phyloP scores from a whole-genome alignment of 1,140 invertebrate genomes.

The Brachionus calyciflorus region DNA sequence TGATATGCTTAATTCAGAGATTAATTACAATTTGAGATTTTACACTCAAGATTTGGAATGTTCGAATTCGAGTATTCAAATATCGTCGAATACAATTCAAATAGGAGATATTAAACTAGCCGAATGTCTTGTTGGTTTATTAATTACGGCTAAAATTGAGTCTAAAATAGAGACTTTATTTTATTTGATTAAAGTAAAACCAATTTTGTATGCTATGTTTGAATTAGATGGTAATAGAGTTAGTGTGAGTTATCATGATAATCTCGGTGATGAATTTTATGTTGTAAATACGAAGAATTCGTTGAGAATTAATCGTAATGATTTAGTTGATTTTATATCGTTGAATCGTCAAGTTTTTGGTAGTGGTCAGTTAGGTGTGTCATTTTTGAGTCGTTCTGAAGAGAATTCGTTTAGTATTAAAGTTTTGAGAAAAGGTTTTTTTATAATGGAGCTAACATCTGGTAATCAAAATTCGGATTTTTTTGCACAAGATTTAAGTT shows the following conservation, averaged over 20 bases:
- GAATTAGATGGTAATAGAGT: not conserved
- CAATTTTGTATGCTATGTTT: not conserved
- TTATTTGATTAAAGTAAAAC: conserved; percentile 25
- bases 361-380: not conserved
- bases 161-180: not conserved
- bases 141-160: not conserved
- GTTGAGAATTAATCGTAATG: not conserved
- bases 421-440: not conserved
- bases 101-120: not conserved
- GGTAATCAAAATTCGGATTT: not conserved
- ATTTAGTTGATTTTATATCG: not conserved
- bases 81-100: not conserved
- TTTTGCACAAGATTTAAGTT: not conserved
- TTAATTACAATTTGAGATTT: not conserved
- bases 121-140: not conserved
- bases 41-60: not conserved
- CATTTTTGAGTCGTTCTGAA: not conserved
- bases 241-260: conserved; percentile 27
- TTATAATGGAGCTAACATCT: not conserved
- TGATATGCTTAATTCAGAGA: not conserved
- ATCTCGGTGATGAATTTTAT: conserved; percentile 17
- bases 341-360: not conserved
- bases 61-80: not conserved
- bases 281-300: not conserved
- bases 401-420: not conserved